phyloP scores from a whole-genome alignment of 2,113 vertebrate genomes.

The Actenoides hombroni region DNA sequence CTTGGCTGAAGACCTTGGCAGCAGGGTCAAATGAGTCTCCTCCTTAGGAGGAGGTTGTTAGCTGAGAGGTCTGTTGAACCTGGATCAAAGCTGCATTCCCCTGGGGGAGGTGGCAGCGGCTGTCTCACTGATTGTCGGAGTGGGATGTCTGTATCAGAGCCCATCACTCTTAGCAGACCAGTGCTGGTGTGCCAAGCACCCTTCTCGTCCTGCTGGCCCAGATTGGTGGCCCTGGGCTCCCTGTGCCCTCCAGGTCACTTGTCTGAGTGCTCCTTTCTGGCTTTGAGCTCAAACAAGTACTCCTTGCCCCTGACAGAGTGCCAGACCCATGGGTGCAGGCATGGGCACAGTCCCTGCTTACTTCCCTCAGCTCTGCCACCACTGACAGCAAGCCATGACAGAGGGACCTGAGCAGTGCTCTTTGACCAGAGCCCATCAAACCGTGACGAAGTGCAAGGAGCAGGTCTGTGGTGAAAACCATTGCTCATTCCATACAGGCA shows the following conservation, averaged over 20 bases:
- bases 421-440: not conserved
- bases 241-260: accelerated
- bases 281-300: not conserved
- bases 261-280: not conserved
- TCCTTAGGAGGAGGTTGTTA: accelerated
- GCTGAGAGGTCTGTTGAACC: not conserved
- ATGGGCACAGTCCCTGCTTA: accelerated
- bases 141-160: accelerated
- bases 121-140: not conserved
- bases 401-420: not conserved
- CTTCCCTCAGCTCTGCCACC: accelerated
- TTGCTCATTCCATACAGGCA: not conserved
- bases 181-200: not conserved
- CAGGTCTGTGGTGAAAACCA: not conserved
- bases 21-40: not conserved
- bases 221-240: not conserved
- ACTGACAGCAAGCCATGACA: accelerated
- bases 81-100: accelerated
- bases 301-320: accelerated
- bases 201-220: accelerated
- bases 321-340: not conserved
- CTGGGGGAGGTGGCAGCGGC: not conserved
- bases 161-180: accelerated
- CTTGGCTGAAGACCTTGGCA: not conserved
- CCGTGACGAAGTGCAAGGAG: not conserved